phyloP scores from a whole-genome alignment of 2,797 vertebrate species.

The Chelonia mydas region DNA sequence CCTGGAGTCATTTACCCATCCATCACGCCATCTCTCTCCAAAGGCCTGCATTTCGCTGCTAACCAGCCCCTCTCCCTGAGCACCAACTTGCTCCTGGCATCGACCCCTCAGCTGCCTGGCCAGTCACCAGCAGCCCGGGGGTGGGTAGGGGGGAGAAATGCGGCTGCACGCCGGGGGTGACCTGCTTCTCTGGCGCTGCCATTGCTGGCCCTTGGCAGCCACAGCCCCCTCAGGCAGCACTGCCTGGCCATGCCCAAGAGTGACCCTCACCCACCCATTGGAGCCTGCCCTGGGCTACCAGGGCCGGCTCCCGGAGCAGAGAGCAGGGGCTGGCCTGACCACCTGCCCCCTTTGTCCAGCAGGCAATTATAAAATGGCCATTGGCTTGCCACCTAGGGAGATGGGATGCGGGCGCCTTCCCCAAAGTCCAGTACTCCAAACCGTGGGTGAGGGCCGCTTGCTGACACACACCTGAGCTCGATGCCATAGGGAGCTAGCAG shows the following conservation, averaged over 20 bases:
- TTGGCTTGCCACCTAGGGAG: no score
- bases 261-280: background rate
- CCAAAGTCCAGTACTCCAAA: no score
- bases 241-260: background rate
- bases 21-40: background rate
- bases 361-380: no score
- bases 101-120: no score
- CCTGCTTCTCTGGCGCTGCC: no score
- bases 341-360: no score
- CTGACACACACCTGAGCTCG: no score
- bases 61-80: background rate
- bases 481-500: no score
- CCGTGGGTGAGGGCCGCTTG: no score
- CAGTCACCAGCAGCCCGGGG: background rate
- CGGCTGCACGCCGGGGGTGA: background rate
- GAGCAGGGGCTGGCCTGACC: no score
- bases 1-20: background rate
- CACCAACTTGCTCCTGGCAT: background rate
- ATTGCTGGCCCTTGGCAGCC: background rate
- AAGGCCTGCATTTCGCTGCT: background rate
- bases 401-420: no score
- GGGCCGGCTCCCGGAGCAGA: background rate
- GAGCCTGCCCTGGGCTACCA: background rate
- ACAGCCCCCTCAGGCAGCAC: background rate
- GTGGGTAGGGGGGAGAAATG: background rate